Evolutionary conservation across 2,888 invertebrate species (phyloP).

Genomic region (Aproaerema taeniolella): DNA sequence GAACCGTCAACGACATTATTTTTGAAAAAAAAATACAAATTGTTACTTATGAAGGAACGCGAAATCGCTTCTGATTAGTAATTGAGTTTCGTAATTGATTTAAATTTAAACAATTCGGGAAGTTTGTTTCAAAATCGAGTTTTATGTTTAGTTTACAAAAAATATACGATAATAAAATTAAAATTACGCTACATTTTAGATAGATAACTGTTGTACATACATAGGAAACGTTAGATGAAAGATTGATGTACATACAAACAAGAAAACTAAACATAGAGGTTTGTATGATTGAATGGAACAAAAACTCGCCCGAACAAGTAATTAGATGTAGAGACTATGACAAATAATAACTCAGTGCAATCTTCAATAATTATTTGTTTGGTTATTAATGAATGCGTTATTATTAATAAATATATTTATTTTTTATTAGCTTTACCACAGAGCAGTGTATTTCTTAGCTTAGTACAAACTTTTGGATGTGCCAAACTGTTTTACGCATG

Average conservation of each 20-base stretch:
- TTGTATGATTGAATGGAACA: conserved; percentile 66
- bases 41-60: conserved; percentile 31
- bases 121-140: conserved; percentile 8
- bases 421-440: conserved; percentile 60
- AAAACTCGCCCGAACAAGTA: conserved; percentile 72
- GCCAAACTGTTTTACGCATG: conserved; percentile 68
- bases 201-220: conserved; percentile 70
- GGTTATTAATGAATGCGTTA: conserved; percentile 47
- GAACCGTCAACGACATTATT: no score
- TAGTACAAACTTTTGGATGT: conserved; percentile 69
- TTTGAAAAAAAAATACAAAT: no score
- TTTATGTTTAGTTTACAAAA: conserved; percentile 38
- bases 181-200: conserved; percentile 43
- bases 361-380: conserved; percentile 56
- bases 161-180: conserved; percentile 36
- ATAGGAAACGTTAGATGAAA: conserved; percentile 49
- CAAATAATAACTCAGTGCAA: conserved; percentile 62
- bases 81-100: conserved; percentile 30
- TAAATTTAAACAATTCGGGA: conserved; percentile 21
- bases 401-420: conserved; percentile 51
- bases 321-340: conserved; percentile 55
- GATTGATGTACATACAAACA: conserved; percentile 57
- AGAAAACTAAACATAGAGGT: conserved; percentile 50
- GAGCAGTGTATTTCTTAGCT: conserved; percentile 64
- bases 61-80: conserved; percentile 72